phyloP scores from a whole-genome alignment of 2,888 invertebrate species.

The Lacanobia oleracea region DNA sequence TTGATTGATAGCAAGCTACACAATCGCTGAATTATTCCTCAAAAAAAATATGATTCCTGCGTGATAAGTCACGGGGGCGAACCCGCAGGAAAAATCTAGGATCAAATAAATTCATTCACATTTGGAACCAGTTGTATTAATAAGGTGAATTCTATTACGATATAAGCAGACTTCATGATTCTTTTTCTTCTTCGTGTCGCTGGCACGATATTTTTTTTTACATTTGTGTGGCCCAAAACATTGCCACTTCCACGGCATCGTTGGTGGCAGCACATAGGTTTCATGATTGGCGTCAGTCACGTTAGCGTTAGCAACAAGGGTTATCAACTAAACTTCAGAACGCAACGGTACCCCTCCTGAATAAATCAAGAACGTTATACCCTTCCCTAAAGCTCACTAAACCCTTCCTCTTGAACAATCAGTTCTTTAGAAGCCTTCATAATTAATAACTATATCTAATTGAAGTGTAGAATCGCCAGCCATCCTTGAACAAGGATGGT shows the following conservation, averaged over 20 bases:
- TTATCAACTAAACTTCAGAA: constrained; percentile 9
- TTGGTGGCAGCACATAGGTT: too few relatives aligned
- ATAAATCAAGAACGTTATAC: constrained; percentile 20
- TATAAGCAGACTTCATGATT: neutral
- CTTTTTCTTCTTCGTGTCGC: too few relatives aligned
- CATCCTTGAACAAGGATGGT: neutral
- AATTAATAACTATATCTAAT: constrained; percentile 15
- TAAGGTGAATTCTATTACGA: neutral
- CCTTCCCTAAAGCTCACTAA: constrained; percentile 13
- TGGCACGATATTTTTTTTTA: too few relatives aligned
- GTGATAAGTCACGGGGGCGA: too few relatives aligned
- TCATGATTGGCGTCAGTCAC: neutral
- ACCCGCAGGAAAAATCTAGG: neutral
- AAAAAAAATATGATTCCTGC: too few relatives aligned
- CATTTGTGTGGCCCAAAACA: too few relatives aligned
- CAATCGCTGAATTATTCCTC: too few relatives aligned
- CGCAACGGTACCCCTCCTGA: constrained; percentile 8
- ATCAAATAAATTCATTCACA: neutral
- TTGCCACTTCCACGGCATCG: too few relatives aligned
- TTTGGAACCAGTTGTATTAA: neutral
- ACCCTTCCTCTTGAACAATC: neutral
- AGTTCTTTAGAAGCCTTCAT: constrained; percentile 2
- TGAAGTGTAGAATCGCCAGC: neutral
- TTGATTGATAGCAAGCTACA: too few relatives aligned
- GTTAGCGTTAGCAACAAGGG: neutral